phyloP scores from a whole-genome alignment of 2,113 vertebrate species.

The Cebidichthys violaceus region DNA sequence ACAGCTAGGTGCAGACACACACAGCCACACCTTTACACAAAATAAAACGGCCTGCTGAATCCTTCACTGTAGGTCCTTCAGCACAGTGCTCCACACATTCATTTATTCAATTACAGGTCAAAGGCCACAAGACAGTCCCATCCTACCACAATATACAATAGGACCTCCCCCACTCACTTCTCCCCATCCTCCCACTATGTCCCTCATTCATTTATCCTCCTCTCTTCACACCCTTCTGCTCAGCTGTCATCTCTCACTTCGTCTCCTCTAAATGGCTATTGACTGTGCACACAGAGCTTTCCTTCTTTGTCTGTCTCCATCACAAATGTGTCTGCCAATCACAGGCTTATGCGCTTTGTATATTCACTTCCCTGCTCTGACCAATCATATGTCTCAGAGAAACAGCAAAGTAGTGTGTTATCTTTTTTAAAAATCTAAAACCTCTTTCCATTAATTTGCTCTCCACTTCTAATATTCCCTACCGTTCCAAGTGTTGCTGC shows the following conservation, averaged over 20 bases:
- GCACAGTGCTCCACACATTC: conserved; percentile 53
- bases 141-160: conserved; percentile 66
- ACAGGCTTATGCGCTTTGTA: conserved; percentile 58
- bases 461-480: conserved; percentile 28
- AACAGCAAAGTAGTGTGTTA: conserved; percentile 6
- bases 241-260: conserved; percentile 81
- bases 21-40: conserved; percentile 49
- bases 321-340: conserved; percentile 80
- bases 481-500: conserved; percentile 21
- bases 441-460: background rate
- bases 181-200: conserved; percentile 71
- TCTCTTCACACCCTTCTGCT: conserved; percentile 76
- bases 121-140: conserved; percentile 72
- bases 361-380: conserved; percentile 53
- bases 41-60: conserved; percentile 35
- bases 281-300: conserved; percentile 73
- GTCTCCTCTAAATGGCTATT: conserved; percentile 79
- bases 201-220: conserved; percentile 71
- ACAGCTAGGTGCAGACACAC: conserved; percentile 32
- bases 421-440: background rate
- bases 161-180: conserved; percentile 61
- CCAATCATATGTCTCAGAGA: conserved; percentile 19
- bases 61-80: conserved; percentile 70
- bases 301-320: conserved; percentile 72
- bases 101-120: conserved; percentile 74